Evolutionary conservation across 2,888 invertebrate genomes (phyloP), one percentile per base, ranked within the genome.

Genomic region (Athalia cordata): DNA sequence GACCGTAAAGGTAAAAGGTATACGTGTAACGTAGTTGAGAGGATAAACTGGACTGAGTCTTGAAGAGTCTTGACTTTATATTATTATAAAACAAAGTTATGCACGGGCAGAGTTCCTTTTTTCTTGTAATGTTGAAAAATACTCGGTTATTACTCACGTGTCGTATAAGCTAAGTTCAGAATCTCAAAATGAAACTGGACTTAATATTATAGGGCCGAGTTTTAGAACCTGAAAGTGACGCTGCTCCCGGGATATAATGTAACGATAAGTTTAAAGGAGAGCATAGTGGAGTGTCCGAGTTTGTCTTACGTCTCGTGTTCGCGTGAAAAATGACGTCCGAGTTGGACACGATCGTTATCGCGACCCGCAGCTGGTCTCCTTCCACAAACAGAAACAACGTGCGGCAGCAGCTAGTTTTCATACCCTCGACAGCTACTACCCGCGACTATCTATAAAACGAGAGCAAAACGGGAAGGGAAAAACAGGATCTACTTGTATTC

Each of bases 281-380:
- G 6, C 6, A 49, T n/a, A n/a, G 13, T n/a, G 5, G 9, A 11
- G 59, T n/a, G n/a, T 59, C 11, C 13, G 43, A 8, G 15, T 8
- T 43, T 64, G 7, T 5, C 5, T n/a, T n/a, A 49, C 11, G 49
- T 57, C 57, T 57, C 59, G 72, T 57, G 72, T 59, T 59, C 45
- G 72, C 72, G 72, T 72, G 72, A 72, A 72, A 72, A 72, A 72
- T 72, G n/a, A 72, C 72, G 47, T 72, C 57, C 57, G 57, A 49
- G 57, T 57, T 72, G 72, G 59, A 59, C 72, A 59, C 72, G 72
- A 72, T 72, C 59, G 72, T 72, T 52, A 72, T 72, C 72, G 57
- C 13, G 72, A n/a, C 72, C 72, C 29, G 29, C 29, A 72, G 72
- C 72, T 72, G 72, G 59, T 72, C 59, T 72, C 59, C 47, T 57